Conservation (phyloP, 2,113 vertebrate species). For the Scolopax mira region DNA sequence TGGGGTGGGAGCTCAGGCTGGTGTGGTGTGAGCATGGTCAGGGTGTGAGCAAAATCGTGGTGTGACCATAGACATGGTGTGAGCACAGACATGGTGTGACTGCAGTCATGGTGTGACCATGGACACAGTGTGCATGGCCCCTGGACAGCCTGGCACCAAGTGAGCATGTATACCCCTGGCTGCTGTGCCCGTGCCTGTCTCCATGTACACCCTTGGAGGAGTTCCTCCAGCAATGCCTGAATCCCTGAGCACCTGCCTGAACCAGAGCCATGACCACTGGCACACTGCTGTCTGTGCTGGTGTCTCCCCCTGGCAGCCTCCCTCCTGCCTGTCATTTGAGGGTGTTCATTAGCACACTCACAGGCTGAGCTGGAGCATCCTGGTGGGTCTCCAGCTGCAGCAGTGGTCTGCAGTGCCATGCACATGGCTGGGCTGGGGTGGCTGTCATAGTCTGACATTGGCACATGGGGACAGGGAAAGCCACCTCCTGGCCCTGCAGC, state of each 20-base stretch:
- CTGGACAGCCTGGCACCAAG: background rate
- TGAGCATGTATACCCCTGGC: fast-evolving
- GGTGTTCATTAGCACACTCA: fast-evolving
- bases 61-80: no score
- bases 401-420: no score
- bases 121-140: fast-evolving
- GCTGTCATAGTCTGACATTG: background rate
- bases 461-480: background rate
- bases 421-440: fast-evolving
- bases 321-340: fast-evolving
- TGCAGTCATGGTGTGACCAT: background rate
- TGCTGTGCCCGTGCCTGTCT: no score
- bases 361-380: background rate
- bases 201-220: fast-evolving
- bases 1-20: fast-evolving
- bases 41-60: no score
- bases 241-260: fast-evolving
- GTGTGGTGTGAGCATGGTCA: fast-evolving
- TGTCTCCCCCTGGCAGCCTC: no score
- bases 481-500: background rate
- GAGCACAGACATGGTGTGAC: background rate
- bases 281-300: fast-evolving
- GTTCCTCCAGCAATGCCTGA: background rate
- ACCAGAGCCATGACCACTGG: background rate
- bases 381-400: background rate